These are phyloP conservation scores for Leptoclinus maculatus DNA, from an alignment of 2,797 vertebrate species.

Conservation along the genomic window DNA sequence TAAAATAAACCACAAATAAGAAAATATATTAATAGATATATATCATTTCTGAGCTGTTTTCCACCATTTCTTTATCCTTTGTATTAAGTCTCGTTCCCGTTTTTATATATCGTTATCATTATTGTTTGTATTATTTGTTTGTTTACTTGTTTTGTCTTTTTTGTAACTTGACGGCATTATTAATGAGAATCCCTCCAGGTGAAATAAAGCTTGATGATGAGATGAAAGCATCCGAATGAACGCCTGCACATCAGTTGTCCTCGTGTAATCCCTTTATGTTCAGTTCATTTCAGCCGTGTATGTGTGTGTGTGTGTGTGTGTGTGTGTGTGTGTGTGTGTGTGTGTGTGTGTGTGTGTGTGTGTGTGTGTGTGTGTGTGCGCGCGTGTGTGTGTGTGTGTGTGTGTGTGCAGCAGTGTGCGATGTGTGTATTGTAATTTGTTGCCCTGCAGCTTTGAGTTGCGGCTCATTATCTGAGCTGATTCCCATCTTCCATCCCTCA, in stretches of 20 bases:
- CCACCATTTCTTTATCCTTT: neutral
- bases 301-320: neutral
- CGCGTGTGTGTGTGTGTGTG: constrained; percentile 14
- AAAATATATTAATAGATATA: neutral
- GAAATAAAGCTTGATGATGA: constrained; percentile 41
- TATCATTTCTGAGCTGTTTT: neutral
- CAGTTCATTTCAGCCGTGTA: neutral
- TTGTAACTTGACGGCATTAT: neutral
- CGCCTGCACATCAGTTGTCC: constrained; percentile 14
- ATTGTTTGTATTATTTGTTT: neutral
- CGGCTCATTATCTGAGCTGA: constrained; percentile 72
- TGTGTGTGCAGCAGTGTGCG: constrained; percentile 1
- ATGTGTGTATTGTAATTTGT: constrained; percentile 51
- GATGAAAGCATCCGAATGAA: constrained; percentile 27
- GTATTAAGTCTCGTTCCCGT: neutral
- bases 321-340: constrained; percentile 8
- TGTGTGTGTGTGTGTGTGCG: constrained; percentile 13
- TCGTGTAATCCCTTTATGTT: constrained; percentile 15
- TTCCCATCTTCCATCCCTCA: constrained; percentile 63
- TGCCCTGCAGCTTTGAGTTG: constrained; percentile 60
- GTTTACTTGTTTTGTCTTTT: neutral
- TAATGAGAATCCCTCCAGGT: constrained; percentile 1
- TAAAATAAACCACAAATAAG: neutral
- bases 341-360: neutral
- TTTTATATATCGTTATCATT: neutral